Evolutionary conservation across 2,888 invertebrate species (phyloP).

Genomic region (Lasiommata megera): DNA sequence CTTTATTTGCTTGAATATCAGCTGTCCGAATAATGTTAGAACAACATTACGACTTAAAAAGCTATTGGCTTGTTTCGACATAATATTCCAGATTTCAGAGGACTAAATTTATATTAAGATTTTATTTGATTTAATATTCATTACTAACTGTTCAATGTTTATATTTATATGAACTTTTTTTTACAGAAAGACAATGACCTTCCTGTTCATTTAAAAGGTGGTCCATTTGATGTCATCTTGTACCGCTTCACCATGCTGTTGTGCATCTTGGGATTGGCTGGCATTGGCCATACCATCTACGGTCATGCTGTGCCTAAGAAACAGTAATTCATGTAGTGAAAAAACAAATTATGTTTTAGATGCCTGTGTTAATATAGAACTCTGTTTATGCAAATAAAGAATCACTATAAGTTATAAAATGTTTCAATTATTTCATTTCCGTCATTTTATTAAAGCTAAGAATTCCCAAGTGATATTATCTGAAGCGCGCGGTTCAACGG

Average conservation of each 20-base stretch:
- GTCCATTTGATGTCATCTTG: slow-evolving; percentile 73
- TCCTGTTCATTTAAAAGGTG: slow-evolving; percentile 82
- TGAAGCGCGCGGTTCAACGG: too few species aligned
- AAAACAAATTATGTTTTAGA: slow-evolving; percentile 52
- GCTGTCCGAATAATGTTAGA: too few species aligned
- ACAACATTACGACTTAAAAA: too few species aligned
- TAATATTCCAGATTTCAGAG: too few species aligned
- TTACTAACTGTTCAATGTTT: too few species aligned
- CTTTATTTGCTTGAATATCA: too few species aligned
- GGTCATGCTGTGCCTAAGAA: slow-evolving; percentile 64
- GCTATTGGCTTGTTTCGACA: too few species aligned
- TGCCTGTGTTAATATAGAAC: slow-evolving; percentile 43
- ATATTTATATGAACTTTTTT: slow-evolving; percentile 1
- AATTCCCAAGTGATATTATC: too few species aligned
- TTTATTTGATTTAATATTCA: too few species aligned
- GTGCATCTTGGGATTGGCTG: slow-evolving; percentile 58
- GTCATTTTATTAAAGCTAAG: too few species aligned
- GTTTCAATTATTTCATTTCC: neutral
- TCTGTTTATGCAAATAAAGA: slow-evolving; percentile 54
- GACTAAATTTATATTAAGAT: too few species aligned
- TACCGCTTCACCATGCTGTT: slow-evolving; percentile 68
- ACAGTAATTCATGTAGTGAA: slow-evolving; percentile 40
- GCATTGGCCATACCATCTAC: slow-evolving; percentile 65
- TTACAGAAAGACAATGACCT: slow-evolving; percentile 79
- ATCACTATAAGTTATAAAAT: slow-evolving; percentile 1